Conservation (phyloP, 1,140 invertebrate genomes). For the Conus ventricosus region DNA sequence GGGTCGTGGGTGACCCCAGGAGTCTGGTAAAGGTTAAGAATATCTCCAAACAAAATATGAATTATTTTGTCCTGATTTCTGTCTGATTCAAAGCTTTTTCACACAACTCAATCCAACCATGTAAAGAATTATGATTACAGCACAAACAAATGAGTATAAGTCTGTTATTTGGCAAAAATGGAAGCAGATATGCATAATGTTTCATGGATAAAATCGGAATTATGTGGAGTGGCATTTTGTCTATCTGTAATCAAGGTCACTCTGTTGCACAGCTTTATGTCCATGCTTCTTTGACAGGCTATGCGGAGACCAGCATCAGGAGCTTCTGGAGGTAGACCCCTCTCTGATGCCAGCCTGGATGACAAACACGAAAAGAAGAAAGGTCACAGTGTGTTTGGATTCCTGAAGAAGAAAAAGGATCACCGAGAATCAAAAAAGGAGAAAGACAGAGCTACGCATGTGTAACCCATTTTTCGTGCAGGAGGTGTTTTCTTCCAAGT, state of each 20-base stretch:
- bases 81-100: neutral
- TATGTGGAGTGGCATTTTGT: too few species aligned
- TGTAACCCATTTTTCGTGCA: constrained; percentile 25
- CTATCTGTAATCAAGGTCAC: too few species aligned
- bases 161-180: too few species aligned
- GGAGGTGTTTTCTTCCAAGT: neutral
- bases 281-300: neutral
- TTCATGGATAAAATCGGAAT: too few species aligned
- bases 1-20: too few species aligned
- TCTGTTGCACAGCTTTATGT: too few species aligned
- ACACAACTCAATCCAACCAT: too few species aligned
- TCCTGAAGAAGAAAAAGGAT: constrained; percentile 66
- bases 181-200: too few species aligned
- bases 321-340: constrained; percentile 24
- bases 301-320: neutral
- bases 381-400: constrained; percentile 61
- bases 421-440: constrained; percentile 53
- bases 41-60: too few species aligned
- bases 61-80: neutral
- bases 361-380: constrained; percentile 49
- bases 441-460: constrained; percentile 42
- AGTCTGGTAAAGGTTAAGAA: too few species aligned
- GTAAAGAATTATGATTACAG: too few species aligned
- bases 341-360: constrained; percentile 11
- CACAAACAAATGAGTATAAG: too few species aligned